Evolutionary conservation across 2,888 invertebrate genomes (phyloP).

Genomic region (Trichopoda pennipes): DNA sequence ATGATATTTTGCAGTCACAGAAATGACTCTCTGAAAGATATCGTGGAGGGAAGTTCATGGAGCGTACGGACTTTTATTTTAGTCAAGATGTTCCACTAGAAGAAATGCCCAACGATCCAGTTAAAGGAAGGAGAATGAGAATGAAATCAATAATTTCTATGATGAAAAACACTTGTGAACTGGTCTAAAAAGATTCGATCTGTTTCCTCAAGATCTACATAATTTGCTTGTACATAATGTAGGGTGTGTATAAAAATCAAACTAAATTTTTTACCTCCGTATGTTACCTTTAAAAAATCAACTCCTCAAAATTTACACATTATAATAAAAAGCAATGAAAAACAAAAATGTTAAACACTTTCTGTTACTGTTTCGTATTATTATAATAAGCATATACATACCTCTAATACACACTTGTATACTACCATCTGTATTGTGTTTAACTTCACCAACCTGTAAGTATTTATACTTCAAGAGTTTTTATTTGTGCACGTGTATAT

Average conservation of each 20-base stretch:
- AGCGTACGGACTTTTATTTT: too few relatives aligned
- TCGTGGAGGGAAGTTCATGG: too few relatives aligned
- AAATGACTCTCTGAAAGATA: too few relatives aligned
- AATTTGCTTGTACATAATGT: neutral
- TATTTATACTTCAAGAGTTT: slow-evolving; percentile 30
- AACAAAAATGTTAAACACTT: slow-evolving; percentile 13
- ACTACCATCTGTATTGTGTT: slow-evolving; percentile 30
- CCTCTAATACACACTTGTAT: slow-evolving; percentile 13
- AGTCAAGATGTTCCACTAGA: too few relatives aligned
- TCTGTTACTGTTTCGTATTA: slow-evolving; percentile 55
- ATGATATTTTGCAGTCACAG: too few relatives aligned
- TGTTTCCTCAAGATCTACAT: too few relatives aligned
- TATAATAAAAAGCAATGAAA: slow-evolving; percentile 39
- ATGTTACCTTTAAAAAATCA: slow-evolving; percentile 4
- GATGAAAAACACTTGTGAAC: too few relatives aligned
- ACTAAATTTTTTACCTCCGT: neutral
- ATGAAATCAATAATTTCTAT: too few relatives aligned
- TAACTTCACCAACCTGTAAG: slow-evolving; percentile 54
- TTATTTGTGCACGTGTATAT: slow-evolving; percentile 2
- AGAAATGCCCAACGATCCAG: too few relatives aligned
- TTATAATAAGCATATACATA: slow-evolving; percentile 62
- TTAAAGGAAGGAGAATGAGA: too few relatives aligned
- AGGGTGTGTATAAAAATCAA: slow-evolving; percentile 17
- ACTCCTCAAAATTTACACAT: slow-evolving; percentile 64
- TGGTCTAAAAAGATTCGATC: too few relatives aligned